A percentile compares a stretch with the other conserved stretches of the same genome.
Evolutionary conservation across 2,113 vertebrate genomes (phyloP).

Genomic region (zebrafish (Danio rerio)): DNA sequence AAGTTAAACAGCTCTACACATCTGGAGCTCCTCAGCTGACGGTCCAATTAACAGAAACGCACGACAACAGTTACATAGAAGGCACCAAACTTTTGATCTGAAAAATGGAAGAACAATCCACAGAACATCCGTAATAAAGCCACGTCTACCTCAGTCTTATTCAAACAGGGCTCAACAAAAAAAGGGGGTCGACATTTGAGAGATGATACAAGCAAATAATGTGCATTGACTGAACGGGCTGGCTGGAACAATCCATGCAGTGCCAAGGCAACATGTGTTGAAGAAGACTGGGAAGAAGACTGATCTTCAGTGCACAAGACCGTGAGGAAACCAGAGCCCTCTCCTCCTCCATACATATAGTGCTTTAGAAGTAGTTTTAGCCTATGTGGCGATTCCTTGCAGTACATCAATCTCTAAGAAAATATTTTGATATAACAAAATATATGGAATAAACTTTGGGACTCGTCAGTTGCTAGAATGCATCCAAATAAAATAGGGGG

Average conservation of each 20-base stretch:
- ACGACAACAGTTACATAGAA: slow-evolving; percentile 66
- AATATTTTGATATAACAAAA: slow-evolving; percentile 61
- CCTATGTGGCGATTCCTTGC: slow-evolving; percentile 54
- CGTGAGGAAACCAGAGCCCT: slow-evolving; percentile 42
- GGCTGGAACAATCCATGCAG: slow-evolving; percentile 51
- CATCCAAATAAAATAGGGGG: slow-evolving; percentile 15
- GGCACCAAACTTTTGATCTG: slow-evolving; percentile 71
- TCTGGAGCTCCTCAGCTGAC: slow-evolving; percentile 3
- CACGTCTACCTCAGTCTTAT: neutral
- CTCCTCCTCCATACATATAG: slow-evolving; percentile 52
- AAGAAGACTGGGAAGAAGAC: slow-evolving; percentile 60
- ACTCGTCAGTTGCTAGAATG: slow-evolving; percentile 44
- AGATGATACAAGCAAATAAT: slow-evolving; percentile 44
- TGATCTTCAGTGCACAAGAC: slow-evolving; percentile 59
- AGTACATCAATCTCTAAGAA: slow-evolving; percentile 53
- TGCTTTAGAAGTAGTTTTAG: slow-evolving; percentile 55
- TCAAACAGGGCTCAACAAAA: neutral
- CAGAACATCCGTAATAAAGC: slow-evolving; percentile 29
- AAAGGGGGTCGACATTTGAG: neutral
- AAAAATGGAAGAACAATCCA: slow-evolving; percentile 49
- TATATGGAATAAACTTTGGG: slow-evolving; percentile 57
- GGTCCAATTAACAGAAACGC: neutral
- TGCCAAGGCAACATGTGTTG: slow-evolving; percentile 63
- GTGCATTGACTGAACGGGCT: slow-evolving; percentile 52
- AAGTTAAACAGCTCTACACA: neutral